phyloP scores from a whole-genome alignment of 2,797 vertebrate species.

The Halcyon smyrnensis region DNA sequence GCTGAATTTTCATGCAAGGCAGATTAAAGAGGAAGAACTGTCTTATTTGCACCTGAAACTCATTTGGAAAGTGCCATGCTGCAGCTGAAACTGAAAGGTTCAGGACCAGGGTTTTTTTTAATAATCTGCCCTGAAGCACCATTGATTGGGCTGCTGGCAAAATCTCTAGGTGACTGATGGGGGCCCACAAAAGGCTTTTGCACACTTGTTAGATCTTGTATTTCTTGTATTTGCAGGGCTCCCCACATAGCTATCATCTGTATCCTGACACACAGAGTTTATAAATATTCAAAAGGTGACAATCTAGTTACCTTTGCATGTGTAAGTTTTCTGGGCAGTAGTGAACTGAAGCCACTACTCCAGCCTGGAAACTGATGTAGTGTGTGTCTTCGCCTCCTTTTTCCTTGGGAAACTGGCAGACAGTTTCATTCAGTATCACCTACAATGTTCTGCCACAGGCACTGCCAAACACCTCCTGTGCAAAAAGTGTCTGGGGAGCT shows the following conservation, averaged over 20 bases:
- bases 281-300: neutral
- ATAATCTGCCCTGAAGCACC: neutral
- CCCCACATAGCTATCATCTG: neutral
- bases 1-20: neutral
- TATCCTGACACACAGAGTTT: neutral
- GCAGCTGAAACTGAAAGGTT: neutral
- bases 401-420: neutral
- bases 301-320: neutral
- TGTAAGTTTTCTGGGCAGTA: neutral
- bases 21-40: neutral
- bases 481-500: neutral
- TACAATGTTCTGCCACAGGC: fast-evolving
- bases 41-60: neutral
- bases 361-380: neutral
- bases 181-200: neutral
- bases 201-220: neutral
- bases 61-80: neutral
- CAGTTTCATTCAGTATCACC: neutral
- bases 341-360: neutral
- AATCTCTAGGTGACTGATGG: neutral
- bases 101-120: fast-evolving
- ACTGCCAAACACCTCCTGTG: neutral
- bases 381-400: neutral
- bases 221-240: neutral
- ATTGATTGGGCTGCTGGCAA: neutral